Evolutionary conservation across 2,113 vertebrate genomes (phyloP).

Genomic region (Paedocypris sp.): DNA sequence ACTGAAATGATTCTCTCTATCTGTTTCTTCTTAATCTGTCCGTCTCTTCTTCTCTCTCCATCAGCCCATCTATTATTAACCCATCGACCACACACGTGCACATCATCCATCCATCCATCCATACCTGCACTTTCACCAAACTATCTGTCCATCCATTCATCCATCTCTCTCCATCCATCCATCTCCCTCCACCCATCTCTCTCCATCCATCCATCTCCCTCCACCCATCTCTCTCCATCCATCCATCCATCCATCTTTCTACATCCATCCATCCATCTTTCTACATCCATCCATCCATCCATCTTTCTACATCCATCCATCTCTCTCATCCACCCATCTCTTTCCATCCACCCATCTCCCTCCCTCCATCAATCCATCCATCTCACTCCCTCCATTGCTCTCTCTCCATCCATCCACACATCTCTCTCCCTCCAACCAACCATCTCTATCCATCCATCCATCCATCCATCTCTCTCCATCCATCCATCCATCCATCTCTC

Average conservation of each 20-base stretch:
- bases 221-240: background rate
- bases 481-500: background rate
- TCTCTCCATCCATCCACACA: background rate
- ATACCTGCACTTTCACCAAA: background rate
- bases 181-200: background rate
- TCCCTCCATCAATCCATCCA: background rate
- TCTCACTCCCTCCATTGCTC: background rate
- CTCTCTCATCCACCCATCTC: background rate
- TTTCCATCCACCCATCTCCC: background rate
- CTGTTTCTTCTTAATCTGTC: too few relatives aligned
- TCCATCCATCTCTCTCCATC: background rate
- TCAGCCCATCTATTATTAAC: background rate
- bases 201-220: background rate
- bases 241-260: background rate
- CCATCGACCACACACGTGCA: too few relatives aligned
- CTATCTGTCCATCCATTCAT: too few relatives aligned
- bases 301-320: background rate
- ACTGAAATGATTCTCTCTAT: too few relatives aligned
- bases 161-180: too few relatives aligned
- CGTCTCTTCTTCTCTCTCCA: too few relatives aligned
- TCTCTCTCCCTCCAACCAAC: background rate
- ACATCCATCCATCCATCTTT: background rate
- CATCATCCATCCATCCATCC: background rate
- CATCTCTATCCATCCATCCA: background rate
- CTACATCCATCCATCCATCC: background rate